These are phyloP conservation scores for Linepithema humile DNA, from an alignment of 1,140 invertebrate species.

Conservation along the genomic window DNA sequence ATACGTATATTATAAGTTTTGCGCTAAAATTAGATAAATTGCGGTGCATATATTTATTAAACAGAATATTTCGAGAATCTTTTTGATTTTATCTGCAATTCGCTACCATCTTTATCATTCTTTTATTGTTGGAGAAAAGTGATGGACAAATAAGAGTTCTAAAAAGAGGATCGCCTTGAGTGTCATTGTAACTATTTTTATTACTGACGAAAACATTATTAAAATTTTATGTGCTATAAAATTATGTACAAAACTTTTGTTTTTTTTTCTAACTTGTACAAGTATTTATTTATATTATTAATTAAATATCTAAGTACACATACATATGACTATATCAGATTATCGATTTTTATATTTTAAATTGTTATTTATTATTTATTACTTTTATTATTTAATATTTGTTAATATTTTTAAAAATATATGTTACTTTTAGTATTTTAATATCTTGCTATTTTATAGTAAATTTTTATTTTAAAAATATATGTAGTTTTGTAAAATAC, in stretches of 20 bases:
- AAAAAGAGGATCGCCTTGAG: constrained; percentile 37
- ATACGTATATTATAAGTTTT: too few species aligned
- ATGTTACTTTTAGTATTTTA: background rate
- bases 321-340: background rate
- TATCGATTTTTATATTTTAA: background rate
- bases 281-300: background rate
- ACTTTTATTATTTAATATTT: background rate
- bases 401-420: background rate
- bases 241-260: background rate
- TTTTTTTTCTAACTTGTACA: background rate
- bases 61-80: background rate
- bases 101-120: background rate
- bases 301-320: background rate
- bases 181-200: background rate
- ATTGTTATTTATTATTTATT: background rate
- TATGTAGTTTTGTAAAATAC: constrained; percentile 4
- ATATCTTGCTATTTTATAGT: background rate
- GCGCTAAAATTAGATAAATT: background rate
- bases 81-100: too few species aligned
- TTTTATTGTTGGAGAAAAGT: background rate
- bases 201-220: background rate
- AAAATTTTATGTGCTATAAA: background rate
- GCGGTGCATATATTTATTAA: background rate
- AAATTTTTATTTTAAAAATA: background rate
- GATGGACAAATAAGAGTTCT: background rate